These are phyloP conservation scores for Acronicta leporina DNA, from an alignment of 2,888 invertebrate species.

Conservation along the genomic window DNA sequence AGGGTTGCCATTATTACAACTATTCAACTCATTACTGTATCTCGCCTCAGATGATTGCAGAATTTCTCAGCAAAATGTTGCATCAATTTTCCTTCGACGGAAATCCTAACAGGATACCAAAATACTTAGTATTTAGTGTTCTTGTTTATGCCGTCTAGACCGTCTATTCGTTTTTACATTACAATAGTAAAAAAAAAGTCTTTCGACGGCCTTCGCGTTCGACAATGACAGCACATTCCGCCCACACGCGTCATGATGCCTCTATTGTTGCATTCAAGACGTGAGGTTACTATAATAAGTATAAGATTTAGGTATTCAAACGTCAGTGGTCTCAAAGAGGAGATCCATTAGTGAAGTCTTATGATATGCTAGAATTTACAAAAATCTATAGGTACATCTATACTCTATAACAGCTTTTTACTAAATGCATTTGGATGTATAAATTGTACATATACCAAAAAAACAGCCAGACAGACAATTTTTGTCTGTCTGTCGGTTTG, in stretches of 20 bases:
- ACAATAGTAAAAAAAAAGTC: conserved; percentile 17
- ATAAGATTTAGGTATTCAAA: conserved; percentile 23
- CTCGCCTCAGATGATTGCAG: conserved; percentile 18
- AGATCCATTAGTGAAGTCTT: conserved; percentile 1
- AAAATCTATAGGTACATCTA: too few species aligned
- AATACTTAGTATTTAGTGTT: neutral
- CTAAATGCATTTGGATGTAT: too few species aligned
- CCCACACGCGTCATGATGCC: conserved; percentile 48
- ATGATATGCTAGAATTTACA: conserved; percentile 18
- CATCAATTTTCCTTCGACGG: conserved; percentile 14
- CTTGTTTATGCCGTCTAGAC: conserved; percentile 1
- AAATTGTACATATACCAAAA: too few species aligned
- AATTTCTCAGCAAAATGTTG: conserved; percentile 18
- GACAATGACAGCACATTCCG: conserved; percentile 48
- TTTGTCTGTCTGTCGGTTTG: too few species aligned
- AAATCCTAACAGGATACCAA: conserved; percentile 4
- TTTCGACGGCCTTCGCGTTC: conserved; percentile 30
- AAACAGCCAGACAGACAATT: too few species aligned
- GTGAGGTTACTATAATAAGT: conserved; percentile 31
- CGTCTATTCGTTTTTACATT: conserved; percentile 28
- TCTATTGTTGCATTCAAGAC: conserved; percentile 57
- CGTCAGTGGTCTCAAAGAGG: neutral
- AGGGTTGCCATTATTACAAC: conserved; percentile 33
- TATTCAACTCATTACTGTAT: conserved; percentile 30
- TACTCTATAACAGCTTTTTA: too few species aligned